A percentile compares a stretch with the other conserved stretches of the same genome.
phyloP scores from a whole-genome alignment of 2,888 invertebrate genomes.

The Polyploca ridens region DNA sequence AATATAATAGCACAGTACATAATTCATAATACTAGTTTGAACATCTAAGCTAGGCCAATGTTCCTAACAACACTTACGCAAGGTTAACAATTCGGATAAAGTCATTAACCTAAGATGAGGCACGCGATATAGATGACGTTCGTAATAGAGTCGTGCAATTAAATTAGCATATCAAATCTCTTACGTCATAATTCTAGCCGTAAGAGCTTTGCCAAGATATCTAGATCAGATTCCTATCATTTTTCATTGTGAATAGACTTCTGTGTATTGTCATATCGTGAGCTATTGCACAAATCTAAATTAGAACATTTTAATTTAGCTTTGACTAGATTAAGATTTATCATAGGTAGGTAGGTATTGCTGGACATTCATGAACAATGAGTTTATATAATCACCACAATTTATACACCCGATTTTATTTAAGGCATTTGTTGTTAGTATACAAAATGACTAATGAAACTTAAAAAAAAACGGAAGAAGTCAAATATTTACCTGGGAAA shows the following conservation, averaged over 20 bases:
- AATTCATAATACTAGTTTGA: neutral
- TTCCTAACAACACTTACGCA: neutral
- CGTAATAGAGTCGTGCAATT: neutral
- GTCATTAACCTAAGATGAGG: neutral
- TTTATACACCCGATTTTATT: no score
- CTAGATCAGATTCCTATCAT: neutral
- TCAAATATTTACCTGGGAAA: constrained; percentile 74
- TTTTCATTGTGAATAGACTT: neutral
- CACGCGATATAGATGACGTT: neutral
- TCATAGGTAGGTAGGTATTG: no score
- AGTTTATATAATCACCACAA: no score
- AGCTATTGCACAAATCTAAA: no score
- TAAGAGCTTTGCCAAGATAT: neutral
- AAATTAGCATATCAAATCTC: neutral
- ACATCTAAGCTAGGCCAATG: neutral
- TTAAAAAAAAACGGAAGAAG: neutral
- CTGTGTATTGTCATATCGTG: no score
- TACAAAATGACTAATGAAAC: no score
- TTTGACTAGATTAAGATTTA: no score
- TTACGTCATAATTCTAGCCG: neutral
- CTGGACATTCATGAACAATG: no score
- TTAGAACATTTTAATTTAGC: no score
- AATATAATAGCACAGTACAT: neutral
- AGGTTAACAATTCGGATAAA: neutral
- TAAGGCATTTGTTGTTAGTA: no score